phyloP scores from a whole-genome alignment of 2,797 vertebrate species.

The Dicrostonyx torquatus region DNA sequence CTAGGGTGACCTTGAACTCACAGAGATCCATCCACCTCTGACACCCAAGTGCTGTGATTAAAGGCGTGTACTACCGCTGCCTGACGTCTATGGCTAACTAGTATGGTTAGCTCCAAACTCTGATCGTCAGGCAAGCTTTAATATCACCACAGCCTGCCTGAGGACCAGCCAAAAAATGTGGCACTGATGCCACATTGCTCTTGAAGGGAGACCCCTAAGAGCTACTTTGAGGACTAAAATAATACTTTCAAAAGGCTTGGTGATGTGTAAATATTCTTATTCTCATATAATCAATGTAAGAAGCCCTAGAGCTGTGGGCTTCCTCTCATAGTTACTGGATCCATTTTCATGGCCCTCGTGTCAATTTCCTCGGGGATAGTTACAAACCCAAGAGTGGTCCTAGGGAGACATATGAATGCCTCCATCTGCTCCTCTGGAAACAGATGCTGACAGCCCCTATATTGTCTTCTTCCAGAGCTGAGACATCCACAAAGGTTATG shows the following conservation, averaged over 20 bases:
- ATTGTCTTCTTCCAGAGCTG: neutral
- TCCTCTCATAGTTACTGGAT: neutral
- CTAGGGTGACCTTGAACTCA: no score
- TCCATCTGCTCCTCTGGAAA: neutral
- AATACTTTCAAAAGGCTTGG: neutral
- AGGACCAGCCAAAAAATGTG: neutral
- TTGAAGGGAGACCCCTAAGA: neutral
- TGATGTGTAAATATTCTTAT: neutral
- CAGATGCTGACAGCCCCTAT: neutral
- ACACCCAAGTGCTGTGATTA: no score
- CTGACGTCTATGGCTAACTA: no score
- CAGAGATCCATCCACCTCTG: no score
- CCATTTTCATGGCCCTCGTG: neutral
- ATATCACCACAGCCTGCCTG: neutral
- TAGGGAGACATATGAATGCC: neutral
- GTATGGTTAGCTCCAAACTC: no score
- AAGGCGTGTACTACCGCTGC: no score
- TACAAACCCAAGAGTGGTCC: neutral
- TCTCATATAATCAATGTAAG: neutral
- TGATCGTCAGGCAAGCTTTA: no score
- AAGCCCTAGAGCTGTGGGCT: neutral
- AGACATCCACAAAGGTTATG: neutral
- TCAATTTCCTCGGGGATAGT: neutral
- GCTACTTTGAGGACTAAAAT: neutral
- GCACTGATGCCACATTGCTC: neutral